Percentiles rank a stretch among this genome's conserved stretches.
phyloP scores from a whole-genome alignment of 2,113 vertebrate genomes.

The Callaeas wilsoni region DNA sequence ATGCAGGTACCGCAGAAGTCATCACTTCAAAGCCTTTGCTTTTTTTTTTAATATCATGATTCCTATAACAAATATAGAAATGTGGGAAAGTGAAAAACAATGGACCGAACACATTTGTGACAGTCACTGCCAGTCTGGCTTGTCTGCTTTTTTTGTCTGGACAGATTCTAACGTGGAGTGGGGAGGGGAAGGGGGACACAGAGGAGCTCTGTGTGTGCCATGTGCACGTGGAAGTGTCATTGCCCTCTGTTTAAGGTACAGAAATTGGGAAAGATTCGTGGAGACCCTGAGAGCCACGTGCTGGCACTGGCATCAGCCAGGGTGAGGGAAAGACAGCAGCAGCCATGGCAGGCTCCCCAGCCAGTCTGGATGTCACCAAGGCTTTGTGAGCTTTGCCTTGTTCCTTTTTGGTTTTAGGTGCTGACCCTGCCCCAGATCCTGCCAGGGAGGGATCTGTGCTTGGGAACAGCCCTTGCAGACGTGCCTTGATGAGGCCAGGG shows the following conservation, averaged over 20 bases:
- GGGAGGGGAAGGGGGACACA: not conserved
- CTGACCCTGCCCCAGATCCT: not conserved
- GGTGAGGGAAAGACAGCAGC: not conserved
- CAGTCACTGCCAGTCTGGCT: not conserved
- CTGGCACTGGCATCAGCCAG: not conserved
- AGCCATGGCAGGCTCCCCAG: not conserved
- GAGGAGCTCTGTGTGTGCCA: not conserved
- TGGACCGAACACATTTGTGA: not conserved
- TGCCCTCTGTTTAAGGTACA: not conserved
- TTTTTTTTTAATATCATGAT: not conserved
- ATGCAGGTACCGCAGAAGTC: not conserved
- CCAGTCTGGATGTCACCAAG: not conserved
- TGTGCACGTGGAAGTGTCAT: rapidly evolving
- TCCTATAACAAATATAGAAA: not conserved
- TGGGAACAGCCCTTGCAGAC: not conserved
- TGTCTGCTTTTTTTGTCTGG: not conserved
- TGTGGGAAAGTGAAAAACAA: not conserved
- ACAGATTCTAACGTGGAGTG: rapidly evolving
- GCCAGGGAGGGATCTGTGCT: not conserved
- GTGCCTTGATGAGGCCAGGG: not conserved
- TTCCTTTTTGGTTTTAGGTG: not conserved
- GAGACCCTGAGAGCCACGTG: not conserved
- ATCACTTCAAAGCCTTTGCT: not conserved
- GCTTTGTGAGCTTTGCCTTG: not conserved
- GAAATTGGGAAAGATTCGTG: not conserved